These are phyloP conservation scores for Diabrotica balteata DNA, from an alignment of 2,888 invertebrate species.

Conservation along the genomic window DNA sequence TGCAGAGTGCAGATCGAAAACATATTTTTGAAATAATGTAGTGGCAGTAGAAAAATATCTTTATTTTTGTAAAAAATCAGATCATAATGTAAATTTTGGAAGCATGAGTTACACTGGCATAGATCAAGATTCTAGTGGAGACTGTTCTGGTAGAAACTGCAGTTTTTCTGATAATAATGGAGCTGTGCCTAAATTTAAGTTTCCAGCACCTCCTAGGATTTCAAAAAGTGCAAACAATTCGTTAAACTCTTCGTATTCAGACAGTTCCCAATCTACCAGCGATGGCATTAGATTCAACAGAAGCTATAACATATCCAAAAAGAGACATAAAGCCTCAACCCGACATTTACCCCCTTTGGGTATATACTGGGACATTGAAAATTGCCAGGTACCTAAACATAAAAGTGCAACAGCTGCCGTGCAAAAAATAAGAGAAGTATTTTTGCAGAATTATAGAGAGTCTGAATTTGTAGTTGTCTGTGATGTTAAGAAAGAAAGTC, in stretches of 20 bases:
- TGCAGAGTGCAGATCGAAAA: not conserved
- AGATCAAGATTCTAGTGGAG: slow-evolving; percentile 42
- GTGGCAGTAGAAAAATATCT: not conserved
- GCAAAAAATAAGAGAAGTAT: slow-evolving; percentile 76
- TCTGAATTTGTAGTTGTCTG: slow-evolving; percentile 91
- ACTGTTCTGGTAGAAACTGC: slow-evolving; percentile 32
- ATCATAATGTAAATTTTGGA: slow-evolving; percentile 5
- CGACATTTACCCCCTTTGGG: slow-evolving; percentile 72
- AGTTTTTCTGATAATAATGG: slow-evolving; percentile 42
- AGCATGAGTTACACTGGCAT: slow-evolving; percentile 33
- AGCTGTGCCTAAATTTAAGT: slow-evolving; percentile 43
- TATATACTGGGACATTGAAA: slow-evolving; percentile 94
- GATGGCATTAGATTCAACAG: slow-evolving; percentile 19
- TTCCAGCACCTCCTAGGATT: slow-evolving; percentile 45
- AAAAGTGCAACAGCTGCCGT: slow-evolving; percentile 83
- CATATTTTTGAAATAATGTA: slow-evolving; percentile 6
- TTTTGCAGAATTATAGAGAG: slow-evolving; percentile 78
- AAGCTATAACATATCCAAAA: slow-evolving; percentile 37
- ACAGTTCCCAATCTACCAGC: slow-evolving; percentile 47
- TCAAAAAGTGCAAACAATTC: slow-evolving; percentile 51
- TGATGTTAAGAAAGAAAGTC: slow-evolving; percentile 83
- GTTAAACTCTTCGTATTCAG: slow-evolving; percentile 49
- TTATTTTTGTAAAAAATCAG: slow-evolving; percentile 17
- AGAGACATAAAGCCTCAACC: slow-evolving; percentile 32
- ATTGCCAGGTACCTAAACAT: slow-evolving; percentile 84